These are phyloP conservation scores for Trichonephila clavipes DNA, from an alignment of 1,140 invertebrate species.

Conservation along the genomic window DNA sequence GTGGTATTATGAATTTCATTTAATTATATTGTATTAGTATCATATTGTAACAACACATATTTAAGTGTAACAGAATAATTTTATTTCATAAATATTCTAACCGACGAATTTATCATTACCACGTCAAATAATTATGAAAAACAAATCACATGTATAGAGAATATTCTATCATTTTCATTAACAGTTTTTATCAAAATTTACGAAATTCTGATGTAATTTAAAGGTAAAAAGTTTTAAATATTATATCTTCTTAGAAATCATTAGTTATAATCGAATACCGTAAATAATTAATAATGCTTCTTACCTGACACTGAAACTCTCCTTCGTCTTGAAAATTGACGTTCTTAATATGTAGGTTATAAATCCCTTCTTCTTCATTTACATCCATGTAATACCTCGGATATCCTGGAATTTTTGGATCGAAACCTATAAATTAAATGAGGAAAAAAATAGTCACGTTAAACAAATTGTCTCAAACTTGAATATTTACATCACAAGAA, in stretches of 20 bases:
- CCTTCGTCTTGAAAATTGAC: slow-evolving; percentile 92
- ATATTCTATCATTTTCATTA: too few species aligned
- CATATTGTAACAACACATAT: too few species aligned
- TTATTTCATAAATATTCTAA: too few species aligned
- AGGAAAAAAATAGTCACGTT: background rate
- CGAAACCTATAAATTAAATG: slow-evolving; percentile 85
- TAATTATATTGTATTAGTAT: too few species aligned
- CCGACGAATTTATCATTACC: too few species aligned
- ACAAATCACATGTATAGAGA: too few species aligned
- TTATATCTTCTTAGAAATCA: background rate
- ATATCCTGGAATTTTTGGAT: slow-evolving; percentile 90
- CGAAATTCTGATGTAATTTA: too few species aligned
- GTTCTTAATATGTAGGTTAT: slow-evolving; percentile 92
- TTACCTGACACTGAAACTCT: slow-evolving; percentile 95
- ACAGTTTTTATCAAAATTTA: too few species aligned
- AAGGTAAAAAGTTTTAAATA: too few species aligned
- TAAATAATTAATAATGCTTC: background rate
- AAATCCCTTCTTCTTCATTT: slow-evolving; percentile 88
- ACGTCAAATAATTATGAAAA: too few species aligned
- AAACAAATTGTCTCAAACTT: background rate
- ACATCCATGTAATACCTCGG: slow-evolving; percentile 92
- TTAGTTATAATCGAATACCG: background rate
- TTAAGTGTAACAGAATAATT: too few species aligned
- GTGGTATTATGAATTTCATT: too few species aligned
- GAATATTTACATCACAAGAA: background rate